Percentiles rank a stretch among this genome's conserved stretches.
These are phyloP conservation scores for Drosophila macrospina DNA, from an alignment of 2,888 invertebrate genomes.

Conservation along the genomic window DNA sequence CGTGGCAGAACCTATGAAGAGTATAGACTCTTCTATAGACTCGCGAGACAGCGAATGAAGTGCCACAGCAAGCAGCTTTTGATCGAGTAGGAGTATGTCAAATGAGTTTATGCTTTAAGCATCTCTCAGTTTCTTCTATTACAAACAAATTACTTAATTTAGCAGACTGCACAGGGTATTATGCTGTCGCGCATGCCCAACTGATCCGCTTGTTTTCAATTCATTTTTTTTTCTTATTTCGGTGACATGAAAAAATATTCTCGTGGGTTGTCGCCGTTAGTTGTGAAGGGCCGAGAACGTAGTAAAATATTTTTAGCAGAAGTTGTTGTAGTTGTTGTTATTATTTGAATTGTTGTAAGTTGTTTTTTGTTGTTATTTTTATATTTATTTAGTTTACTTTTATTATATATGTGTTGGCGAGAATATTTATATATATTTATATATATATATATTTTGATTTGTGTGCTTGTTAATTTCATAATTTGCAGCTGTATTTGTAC, in stretches of 20 bases:
- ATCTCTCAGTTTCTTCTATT: too few relatives aligned
- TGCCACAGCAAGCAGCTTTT: too few relatives aligned
- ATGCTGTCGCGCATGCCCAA: too few relatives aligned
- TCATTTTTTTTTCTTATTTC: conserved; percentile 55
- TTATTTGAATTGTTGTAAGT: conserved; percentile 21
- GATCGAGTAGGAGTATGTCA: too few relatives aligned
- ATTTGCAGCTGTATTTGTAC: conserved; percentile 46
- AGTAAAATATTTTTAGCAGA: conserved; percentile 36
- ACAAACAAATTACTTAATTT: too few relatives aligned
- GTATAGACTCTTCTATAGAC: too few relatives aligned
- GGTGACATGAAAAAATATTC: conserved; percentile 60
- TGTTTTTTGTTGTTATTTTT: conserved; percentile 19
- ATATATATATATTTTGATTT: conserved; percentile 6
- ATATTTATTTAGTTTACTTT: conserved; percentile 49
- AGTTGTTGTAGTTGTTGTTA: conserved; percentile 21
- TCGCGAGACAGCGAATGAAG: too few relatives aligned
- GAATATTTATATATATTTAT: conserved; percentile 20
- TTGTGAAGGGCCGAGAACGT: conserved; percentile 61
- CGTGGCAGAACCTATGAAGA: too few relatives aligned
- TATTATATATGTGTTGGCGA: conserved; percentile 55
- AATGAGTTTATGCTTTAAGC: too few relatives aligned
- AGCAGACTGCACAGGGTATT: too few relatives aligned
- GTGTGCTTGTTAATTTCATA: conserved; percentile 73
- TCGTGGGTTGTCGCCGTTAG: conserved; percentile 59
- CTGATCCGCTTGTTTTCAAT: too few relatives aligned